Evolutionary conservation across 2,888 invertebrate species (phyloP).

Genomic region (Tholera decimalis): DNA sequence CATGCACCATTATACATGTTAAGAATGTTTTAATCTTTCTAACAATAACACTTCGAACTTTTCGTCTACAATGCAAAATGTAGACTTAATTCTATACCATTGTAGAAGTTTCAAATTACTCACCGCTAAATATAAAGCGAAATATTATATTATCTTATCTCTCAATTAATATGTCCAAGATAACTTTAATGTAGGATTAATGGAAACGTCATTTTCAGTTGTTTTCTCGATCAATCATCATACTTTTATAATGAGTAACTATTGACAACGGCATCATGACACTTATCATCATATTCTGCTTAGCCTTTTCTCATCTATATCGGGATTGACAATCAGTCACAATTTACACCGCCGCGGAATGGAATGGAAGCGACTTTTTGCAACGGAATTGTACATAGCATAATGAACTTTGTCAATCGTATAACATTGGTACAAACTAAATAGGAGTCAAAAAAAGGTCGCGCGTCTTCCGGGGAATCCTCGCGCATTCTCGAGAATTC

Average conservation of each 20-base stretch:
- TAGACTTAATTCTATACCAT: slow-evolving; percentile 2
- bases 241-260: slow-evolving; percentile 24
- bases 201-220: slow-evolving; percentile 20
- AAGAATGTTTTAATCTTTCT: slow-evolving; percentile 31
- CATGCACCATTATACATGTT: slow-evolving; percentile 29
- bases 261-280: slow-evolving; percentile 3
- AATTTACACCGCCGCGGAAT: no score
- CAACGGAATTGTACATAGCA: no score
- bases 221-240: slow-evolving; percentile 16
- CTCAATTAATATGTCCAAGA: slow-evolving; percentile 24
- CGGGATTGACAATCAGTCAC: no score
- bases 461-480: no score
- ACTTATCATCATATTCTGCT: no score
- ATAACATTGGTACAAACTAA: no score
- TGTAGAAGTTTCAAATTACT: slow-evolving; percentile 1
- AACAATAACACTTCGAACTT: slow-evolving; percentile 24
- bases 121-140: slow-evolving; percentile 5
- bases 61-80: slow-evolving; percentile 26
- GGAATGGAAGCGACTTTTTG: no score
- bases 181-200: slow-evolving; percentile 25
- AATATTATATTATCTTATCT: slow-evolving; percentile 33
- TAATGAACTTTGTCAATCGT: no score
- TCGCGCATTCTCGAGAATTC: no score
- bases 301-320: no score
- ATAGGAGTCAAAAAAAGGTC: no score